Evolutionary conservation across 2,797 vertebrate species (phyloP), one percentile per base, ranked within the genome.

Genomic region (Taenioides sp.): DNA sequence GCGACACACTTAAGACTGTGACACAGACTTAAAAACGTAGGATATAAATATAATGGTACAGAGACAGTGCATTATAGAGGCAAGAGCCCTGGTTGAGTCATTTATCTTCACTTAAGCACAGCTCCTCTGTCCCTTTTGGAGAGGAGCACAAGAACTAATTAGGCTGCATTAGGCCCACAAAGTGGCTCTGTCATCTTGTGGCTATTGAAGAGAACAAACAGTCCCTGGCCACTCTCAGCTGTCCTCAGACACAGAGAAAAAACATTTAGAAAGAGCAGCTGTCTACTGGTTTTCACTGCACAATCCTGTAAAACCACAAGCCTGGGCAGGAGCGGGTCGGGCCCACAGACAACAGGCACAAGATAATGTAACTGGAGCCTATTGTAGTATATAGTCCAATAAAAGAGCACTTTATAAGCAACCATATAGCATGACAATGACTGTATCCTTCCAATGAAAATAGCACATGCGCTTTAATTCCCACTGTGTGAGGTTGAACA

Each of bases 121-220:
- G 81, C 80, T 74, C 59, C 10, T 75, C 58, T 9, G 68, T 79
- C 71, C 77, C 70, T 84, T 84, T 83, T 87, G 86, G 76, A 89
- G 85, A 84, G 73, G 74, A 79, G 67, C 81, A 91, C 89, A 86
- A 89, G 87, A 89, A 87, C 88, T 93, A 93, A 94, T 94, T 94
- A 93, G 84, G 73, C 82, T 71, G 86, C 91, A 79, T 86, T 87
- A 23, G 80, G 89, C 79, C 78, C 89, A 88, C 88, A 94, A 94
- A 94, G 93, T 93, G 88, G 88, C 83, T 93, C 93, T 93, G 92
- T 95, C 93, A 93, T 93, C 92, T 88, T 81, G 80, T 77, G 86
- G 83, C 86, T 80, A 89, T 90, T 91, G 88, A 90, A 82, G 82
- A 87, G 86, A 84, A 88, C 87, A 87, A 89, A 80, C 79, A 80